Conservation (phyloP, 2,113 vertebrate genomes). For the Eupsittula cactorum region DNA sequence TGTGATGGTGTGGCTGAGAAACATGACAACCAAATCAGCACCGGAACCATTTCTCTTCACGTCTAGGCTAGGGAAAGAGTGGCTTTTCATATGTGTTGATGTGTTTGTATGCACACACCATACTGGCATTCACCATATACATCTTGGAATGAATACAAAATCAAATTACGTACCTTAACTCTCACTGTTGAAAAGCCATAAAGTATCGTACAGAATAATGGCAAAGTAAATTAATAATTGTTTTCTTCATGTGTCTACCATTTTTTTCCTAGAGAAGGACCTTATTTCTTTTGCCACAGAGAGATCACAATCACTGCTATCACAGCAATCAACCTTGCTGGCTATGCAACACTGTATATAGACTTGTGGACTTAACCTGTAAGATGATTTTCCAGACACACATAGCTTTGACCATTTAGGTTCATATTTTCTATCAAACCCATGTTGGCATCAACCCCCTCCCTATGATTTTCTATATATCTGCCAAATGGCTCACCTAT, state of each 20-base stretch:
- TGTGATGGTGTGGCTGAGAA: not conserved
- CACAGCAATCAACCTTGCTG: not conserved
- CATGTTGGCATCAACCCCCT: not conserved
- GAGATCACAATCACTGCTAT: not conserved
- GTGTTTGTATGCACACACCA: not conserved
- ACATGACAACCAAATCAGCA: not conserved
- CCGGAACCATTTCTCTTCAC: not conserved
- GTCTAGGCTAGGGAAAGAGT: not conserved
- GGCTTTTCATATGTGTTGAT: not conserved
- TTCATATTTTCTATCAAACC: not conserved
- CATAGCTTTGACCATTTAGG: not conserved
- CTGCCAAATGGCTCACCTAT: not conserved
- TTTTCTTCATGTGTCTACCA: not conserved
- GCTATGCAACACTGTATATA: not conserved
- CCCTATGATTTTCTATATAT: not conserved
- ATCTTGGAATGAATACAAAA: not conserved
- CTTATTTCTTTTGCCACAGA: not conserved
- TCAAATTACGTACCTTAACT: not conserved
- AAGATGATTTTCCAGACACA: not conserved
- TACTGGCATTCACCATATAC: not conserved
- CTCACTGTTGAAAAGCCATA: not conserved
- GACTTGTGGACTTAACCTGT: not conserved
- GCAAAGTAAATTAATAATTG: not conserved
- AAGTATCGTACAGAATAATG: not conserved
- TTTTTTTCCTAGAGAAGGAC: not conserved